Base-by-base conservation (phyloP, 35 echinoderm and acorn worm species). In the Patiria miniata region DNA sequence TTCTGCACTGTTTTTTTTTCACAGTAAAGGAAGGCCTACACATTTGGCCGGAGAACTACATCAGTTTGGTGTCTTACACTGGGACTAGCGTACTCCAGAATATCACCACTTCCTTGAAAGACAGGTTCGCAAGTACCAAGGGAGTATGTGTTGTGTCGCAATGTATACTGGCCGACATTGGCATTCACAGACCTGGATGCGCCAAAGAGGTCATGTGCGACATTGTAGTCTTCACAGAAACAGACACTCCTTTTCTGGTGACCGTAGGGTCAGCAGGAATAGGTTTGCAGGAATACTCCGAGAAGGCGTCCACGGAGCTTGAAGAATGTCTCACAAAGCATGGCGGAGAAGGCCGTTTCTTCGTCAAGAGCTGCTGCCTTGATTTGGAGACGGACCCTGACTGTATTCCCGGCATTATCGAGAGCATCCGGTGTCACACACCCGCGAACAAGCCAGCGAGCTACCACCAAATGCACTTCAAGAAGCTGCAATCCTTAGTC, bases 11-110 rank as follows among this genome's bases (percentile, higher is more conserved):
- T n/a, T 30, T 14, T 36, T 73, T 73, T 73, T 47, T 47, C 4
- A 4, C 65, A 73, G 65, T 73, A 36, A 73, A 73, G 30, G 26
- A 73, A 73, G 65, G 65, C 29, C 2, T 73, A 28, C 65, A 73
- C 65, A 73, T 73, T 73, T 73, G 65, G 65, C 65, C 65, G 34
- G 65, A 73, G 65, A 73, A 18, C 29, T 73, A 73, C 65, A 22
- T 6, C 26, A 73, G 65, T 73, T 23, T 73, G 18, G 65, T 73
- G 26, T 23, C 21, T 73, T 5, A 22, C 65, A 30, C 19, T 2
- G 65, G 3, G 21, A 23, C 65, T 73, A 2, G 19, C 26, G 21
- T 73, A 14, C 65, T 73, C 65, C 21, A 73, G 14, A 73, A 30
- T 34, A 1, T 73, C 65, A 73, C 29, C 26, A 12, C 26, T 10